Evolutionary conservation across 2,797 vertebrate genomes (phyloP).

Genomic region (Podarcis lilfordi): DNA sequence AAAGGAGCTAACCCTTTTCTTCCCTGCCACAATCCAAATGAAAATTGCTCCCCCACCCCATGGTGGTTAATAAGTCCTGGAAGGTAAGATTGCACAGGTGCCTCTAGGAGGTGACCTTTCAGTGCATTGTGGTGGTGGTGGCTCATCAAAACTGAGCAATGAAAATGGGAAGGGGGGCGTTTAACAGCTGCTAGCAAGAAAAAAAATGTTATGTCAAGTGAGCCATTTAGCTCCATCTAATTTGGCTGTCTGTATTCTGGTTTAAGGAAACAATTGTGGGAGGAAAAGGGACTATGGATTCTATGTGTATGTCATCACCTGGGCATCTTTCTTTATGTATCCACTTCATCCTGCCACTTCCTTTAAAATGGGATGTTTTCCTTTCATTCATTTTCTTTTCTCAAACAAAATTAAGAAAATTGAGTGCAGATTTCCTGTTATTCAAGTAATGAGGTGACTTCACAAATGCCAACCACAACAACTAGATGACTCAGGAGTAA

Average conservation of each 20-base stretch:
- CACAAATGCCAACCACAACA: slow-evolving; percentile 35
- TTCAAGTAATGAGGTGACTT: slow-evolving; percentile 48
- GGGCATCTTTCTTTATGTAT: background rate
- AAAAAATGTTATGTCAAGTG: background rate
- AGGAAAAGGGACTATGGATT: background rate
- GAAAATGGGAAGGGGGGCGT: background rate
- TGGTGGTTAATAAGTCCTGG: background rate
- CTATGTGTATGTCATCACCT: background rate
- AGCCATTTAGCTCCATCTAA: background rate
- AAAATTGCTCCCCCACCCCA: too few relatives aligned
- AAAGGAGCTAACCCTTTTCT: background rate
- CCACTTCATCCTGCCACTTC: background rate
- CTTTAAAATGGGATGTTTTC: slow-evolving; percentile 32
- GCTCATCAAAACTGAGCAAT: background rate
- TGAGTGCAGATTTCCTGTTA: slow-evolving; percentile 25
- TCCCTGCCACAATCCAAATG: background rate
- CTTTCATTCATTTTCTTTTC: slow-evolving; percentile 41
- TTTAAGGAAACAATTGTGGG: background rate
- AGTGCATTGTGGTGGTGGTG: background rate
- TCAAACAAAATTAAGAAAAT: slow-evolving; percentile 41
- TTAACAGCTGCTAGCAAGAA: background rate
- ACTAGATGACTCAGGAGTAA: slow-evolving; percentile 41
- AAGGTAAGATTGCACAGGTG: background rate
- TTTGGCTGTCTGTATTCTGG: background rate
- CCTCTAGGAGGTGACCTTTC: background rate